Percentiles rank a stretch among this genome's conserved stretches.
Conservation (phyloP, 2,113 vertebrate species). For the Misgurnus mizolepis region DNA sequence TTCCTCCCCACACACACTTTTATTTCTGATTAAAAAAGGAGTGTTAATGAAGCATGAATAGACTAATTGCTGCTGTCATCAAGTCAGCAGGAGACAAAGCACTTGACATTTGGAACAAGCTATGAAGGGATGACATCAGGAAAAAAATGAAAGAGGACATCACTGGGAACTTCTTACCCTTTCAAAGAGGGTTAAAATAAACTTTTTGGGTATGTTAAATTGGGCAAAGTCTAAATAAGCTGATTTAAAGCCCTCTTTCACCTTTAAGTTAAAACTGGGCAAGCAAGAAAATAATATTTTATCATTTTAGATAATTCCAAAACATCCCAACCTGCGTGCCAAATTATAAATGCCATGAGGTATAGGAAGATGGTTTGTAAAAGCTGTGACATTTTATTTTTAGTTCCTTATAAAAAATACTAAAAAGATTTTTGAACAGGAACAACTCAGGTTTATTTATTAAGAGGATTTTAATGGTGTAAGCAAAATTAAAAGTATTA, state of each 20-base stretch:
- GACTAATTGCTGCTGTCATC: constrained; percentile 69
- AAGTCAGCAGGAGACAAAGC: constrained; percentile 65
- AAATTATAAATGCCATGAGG: no score
- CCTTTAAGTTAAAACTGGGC: not conserved
- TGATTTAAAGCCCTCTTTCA: constrained; percentile 9
- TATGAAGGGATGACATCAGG: constrained; percentile 60
- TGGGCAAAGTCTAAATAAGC: constrained; percentile 5
- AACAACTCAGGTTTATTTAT: no score
- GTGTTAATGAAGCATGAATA: constrained; percentile 66
- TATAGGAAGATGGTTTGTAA: no score
- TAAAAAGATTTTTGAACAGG: no score
- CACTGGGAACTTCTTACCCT: constrained; percentile 32
- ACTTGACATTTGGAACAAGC: constrained; percentile 67
- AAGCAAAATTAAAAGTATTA: no score
- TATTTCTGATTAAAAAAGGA: constrained; percentile 67
- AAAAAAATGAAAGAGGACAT: constrained; percentile 29
- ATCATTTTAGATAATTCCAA: no score
- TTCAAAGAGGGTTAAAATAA: constrained; percentile 19
- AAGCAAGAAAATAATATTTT: not conserved
- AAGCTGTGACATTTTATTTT: no score
- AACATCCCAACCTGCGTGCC: no score
- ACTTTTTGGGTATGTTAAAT: constrained; percentile 44
- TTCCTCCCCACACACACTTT: constrained; percentile 47
- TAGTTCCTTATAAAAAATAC: no score
- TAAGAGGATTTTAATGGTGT: not conserved